phyloP scores from a whole-genome alignment of 2,888 invertebrate genomes.

The Tetranychus piercei region DNA sequence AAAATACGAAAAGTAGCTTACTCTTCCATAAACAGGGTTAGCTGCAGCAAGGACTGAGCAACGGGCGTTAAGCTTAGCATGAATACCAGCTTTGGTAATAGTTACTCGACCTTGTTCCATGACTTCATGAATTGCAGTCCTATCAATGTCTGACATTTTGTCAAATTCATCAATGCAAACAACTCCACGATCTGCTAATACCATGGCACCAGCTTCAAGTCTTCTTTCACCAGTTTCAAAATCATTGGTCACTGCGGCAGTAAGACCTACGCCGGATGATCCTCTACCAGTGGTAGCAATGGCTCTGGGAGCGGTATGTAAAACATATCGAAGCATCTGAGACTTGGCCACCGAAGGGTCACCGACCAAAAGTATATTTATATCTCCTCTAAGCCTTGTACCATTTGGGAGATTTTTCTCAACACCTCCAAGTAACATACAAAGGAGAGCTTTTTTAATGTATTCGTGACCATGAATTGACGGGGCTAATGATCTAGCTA shows the following conservation, averaged over 20 bases:
- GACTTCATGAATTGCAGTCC: slow-evolving; percentile 97
- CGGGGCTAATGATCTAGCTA: slow-evolving; percentile 81
- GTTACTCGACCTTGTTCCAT: slow-evolving; percentile 95
- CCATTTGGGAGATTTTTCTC: slow-evolving; percentile 84
- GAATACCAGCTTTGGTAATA: slow-evolving; percentile 93
- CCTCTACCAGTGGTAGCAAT: slow-evolving; percentile 94
- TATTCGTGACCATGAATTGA: slow-evolving; percentile 93
- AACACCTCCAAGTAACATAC: slow-evolving; percentile 77
- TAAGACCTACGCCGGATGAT: slow-evolving; percentile 92
- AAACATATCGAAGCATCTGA: slow-evolving; percentile 75
- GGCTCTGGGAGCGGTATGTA: slow-evolving; percentile 82
- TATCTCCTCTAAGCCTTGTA: slow-evolving; percentile 67
- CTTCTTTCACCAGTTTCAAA: slow-evolving; percentile 64
- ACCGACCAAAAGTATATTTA: slow-evolving; percentile 82
- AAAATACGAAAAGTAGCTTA: slow-evolving; percentile 33
- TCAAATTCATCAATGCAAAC: slow-evolving; percentile 97
- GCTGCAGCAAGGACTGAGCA: slow-evolving; percentile 98
- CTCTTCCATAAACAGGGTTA: slow-evolving; percentile 91
- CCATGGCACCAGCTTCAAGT: slow-evolving; percentile 97
- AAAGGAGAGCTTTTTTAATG: slow-evolving; percentile 87
- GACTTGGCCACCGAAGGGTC: slow-evolving; percentile 99
- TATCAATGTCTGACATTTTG: slow-evolving; percentile 96
- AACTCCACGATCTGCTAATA: slow-evolving; percentile 90
- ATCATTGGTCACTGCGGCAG: slow-evolving; percentile 92
- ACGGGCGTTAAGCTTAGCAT: slow-evolving; percentile 86